A percentile compares a stretch with the other conserved stretches of the same genome.
Evolutionary conservation across 2,113 vertebrate genomes (phyloP).

Genomic region (Thalassarche chlororhynchos): DNA sequence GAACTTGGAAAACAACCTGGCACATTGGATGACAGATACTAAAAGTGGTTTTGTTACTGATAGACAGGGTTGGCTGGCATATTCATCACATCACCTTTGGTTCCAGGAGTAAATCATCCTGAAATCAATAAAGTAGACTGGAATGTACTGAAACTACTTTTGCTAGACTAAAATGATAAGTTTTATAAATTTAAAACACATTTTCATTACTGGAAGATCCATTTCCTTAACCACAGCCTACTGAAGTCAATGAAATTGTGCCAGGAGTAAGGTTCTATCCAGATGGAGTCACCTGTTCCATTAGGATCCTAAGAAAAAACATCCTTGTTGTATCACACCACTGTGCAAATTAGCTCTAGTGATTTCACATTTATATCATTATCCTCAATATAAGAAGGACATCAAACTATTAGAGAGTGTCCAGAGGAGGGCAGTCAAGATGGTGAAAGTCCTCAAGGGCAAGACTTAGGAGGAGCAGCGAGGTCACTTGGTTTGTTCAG

Average conservation of each 20-base stretch:
- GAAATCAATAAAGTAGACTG: not conserved
- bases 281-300: not conserved
- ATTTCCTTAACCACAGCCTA: not conserved
- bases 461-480: not conserved
- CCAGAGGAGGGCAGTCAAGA: not conserved
- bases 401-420: not conserved
- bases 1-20: not conserved
- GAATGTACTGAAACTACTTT: not conserved
- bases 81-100: not conserved
- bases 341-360: not conserved
- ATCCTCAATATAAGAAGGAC: not conserved
- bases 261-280: not conserved
- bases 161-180: not conserved
- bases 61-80: not conserved
- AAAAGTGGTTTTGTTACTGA: not conserved
- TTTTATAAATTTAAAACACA: not conserved
- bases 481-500: not conserved
- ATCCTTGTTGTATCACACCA: not conserved
- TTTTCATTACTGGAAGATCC: not conserved
- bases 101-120: not conserved
- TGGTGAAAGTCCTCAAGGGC: not conserved
- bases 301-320: not conserved
- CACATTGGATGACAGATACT: not conserved
- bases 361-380: not conserved
- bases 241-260: not conserved